Conservation (phyloP, 1,140 invertebrate genomes). For the Wiebesia pumilae region DNA sequence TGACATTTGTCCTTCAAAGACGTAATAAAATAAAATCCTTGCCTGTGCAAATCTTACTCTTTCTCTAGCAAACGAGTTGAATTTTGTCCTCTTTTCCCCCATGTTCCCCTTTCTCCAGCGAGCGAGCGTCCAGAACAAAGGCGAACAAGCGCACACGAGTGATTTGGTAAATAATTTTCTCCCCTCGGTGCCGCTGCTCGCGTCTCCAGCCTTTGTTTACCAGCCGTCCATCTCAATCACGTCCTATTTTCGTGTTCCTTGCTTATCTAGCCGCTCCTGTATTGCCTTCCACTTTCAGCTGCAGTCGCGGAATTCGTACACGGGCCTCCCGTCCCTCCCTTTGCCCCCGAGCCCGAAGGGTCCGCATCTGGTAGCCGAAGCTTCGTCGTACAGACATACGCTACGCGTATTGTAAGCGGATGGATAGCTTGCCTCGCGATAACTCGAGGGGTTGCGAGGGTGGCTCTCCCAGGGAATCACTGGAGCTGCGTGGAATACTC, state of each 20-base stretch:
- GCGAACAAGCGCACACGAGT: background rate
- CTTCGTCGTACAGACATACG: no score
- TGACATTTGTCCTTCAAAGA: background rate
- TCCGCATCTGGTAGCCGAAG: background rate
- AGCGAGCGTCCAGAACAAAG: background rate
- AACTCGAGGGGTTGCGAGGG: background rate
- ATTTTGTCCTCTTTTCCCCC: no score
- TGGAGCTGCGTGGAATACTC: background rate
- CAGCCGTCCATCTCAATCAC: conserved; percentile 14
- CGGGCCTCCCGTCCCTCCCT: background rate
- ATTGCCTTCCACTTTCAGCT: background rate
- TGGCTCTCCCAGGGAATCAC: background rate
- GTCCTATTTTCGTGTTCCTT: background rate
- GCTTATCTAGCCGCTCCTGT: conserved; percentile 8
- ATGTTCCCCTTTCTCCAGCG: background rate
- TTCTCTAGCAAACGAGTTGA: background rate
- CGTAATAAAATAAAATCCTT: background rate
- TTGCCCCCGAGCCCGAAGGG: background rate
- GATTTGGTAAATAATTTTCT: conserved; percentile 26
- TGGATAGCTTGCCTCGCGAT: background rate
- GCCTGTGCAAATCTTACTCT: background rate
- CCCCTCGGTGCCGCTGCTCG: background rate
- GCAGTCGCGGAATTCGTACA: background rate
- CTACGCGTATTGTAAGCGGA: background rate
- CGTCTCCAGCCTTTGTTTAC: background rate